A percentile compares a stretch with the other conserved stretches of the same genome.
These are phyloP conservation scores for Cydia splendana DNA, from an alignment of 1,140 invertebrate genomes.

Conservation along the genomic window DNA sequence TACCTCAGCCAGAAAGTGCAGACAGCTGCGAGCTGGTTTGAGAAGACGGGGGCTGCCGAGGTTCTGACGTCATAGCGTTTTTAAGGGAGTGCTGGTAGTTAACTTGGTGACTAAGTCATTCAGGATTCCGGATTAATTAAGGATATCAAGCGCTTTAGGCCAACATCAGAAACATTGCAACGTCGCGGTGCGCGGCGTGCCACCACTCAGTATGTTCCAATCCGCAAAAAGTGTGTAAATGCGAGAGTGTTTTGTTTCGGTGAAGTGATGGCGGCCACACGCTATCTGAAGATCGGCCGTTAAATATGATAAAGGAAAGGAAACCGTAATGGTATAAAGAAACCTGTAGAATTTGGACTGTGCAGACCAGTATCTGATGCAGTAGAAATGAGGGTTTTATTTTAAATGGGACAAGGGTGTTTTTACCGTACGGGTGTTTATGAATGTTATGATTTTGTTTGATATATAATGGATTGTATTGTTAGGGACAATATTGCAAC, in stretches of 20 bases:
- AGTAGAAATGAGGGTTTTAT: background rate
- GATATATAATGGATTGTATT: too few species aligned
- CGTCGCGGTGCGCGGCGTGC: background rate
- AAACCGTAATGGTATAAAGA: background rate
- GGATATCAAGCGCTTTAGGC: too few species aligned
- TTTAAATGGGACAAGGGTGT: background rate
- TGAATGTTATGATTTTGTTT: too few species aligned
- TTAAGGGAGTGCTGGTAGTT: too few species aligned
- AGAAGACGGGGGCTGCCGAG: too few species aligned
- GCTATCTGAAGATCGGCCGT: background rate
- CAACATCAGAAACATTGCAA: background rate
- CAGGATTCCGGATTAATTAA: too few species aligned
- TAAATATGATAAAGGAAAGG: conserved; percentile 17
- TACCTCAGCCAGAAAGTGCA: too few species aligned
- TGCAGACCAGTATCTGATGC: background rate
- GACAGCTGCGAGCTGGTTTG: too few species aligned
- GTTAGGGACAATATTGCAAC: too few species aligned
- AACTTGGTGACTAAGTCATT: too few species aligned
- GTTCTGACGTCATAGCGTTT: too few species aligned
- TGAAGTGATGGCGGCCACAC: conserved; percentile 19
- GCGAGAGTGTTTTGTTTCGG: conserved; percentile 21
- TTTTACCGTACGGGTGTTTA: too few species aligned
- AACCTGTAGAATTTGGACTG: background rate
- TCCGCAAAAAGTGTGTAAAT: conserved; percentile 23
- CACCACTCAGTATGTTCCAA: background rate